These are phyloP conservation scores for Eupithecia dodoneata DNA, from an alignment of 2,888 invertebrate species.

Conservation along the genomic window DNA sequence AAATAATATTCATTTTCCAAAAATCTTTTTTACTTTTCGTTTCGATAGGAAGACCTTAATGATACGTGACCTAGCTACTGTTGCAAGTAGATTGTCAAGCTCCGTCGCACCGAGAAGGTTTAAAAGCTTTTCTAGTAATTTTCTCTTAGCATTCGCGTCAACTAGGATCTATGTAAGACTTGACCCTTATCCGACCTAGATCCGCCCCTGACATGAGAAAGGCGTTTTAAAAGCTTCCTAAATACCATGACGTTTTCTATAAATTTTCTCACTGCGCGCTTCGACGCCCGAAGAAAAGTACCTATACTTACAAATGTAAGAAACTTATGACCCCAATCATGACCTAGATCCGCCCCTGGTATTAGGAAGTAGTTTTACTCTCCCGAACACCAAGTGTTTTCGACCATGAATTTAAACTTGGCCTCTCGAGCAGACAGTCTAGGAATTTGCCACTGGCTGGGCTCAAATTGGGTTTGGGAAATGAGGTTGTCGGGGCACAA, in stretches of 20 bases:
- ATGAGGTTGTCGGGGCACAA: slow-evolving; percentile 22
- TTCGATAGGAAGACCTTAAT: not conserved
- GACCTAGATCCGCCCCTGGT: slow-evolving; percentile 1
- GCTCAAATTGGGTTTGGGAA: slow-evolving; percentile 24
- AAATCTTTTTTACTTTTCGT: too few species aligned
- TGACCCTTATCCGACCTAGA: not conserved
- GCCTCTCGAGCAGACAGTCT: slow-evolving; percentile 20
- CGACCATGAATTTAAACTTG: slow-evolving; percentile 33
- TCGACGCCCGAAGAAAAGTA: not conserved
- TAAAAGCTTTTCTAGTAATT: not conserved
- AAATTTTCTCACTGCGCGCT: not conserved
- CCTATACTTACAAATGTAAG: not conserved
- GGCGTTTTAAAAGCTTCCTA: not conserved
- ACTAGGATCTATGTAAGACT: not conserved
- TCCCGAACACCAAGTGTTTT: slow-evolving; percentile 23
- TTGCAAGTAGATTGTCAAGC: not conserved
- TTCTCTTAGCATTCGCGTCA: not conserved
- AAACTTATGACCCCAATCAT: not conserved
- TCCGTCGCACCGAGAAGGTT: not conserved
- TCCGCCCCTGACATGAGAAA: not conserved
- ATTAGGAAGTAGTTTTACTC: slow-evolving; percentile 10
- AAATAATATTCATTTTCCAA: too few species aligned
- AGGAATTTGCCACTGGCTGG: slow-evolving; percentile 25
- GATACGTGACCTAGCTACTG: not conserved
- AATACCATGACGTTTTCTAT: not conserved